Evolutionary conservation across 2,113 vertebrate genomes (phyloP).

Genomic region (Condylura cristata): DNA sequence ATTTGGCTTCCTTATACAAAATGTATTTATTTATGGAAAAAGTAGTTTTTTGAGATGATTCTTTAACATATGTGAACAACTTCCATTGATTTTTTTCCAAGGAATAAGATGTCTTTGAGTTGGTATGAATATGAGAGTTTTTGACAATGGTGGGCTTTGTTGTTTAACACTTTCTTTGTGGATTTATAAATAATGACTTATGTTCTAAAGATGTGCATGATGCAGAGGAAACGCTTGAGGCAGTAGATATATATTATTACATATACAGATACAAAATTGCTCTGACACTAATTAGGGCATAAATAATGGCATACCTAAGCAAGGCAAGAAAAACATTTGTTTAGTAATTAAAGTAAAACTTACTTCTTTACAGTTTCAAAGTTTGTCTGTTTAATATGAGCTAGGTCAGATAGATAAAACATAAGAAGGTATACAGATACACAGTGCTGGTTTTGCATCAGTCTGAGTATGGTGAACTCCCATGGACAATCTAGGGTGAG

Average conservation of each 20-base stretch:
- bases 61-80: slow-evolving; percentile 80
- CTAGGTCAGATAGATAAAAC: neutral
- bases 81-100: slow-evolving; percentile 66
- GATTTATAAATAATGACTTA: slow-evolving; percentile 65
- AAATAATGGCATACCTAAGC: slow-evolving; percentile 39
- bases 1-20: slow-evolving; percentile 81
- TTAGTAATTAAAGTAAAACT: slow-evolving; percentile 61
- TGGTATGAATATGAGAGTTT: slow-evolving; percentile 54
- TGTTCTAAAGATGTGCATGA: slow-evolving; percentile 52
- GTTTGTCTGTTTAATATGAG: slow-evolving; percentile 26
- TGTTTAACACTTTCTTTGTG: slow-evolving; percentile 62
- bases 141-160: slow-evolving; percentile 73
- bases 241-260: neutral
- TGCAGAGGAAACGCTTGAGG: slow-evolving; percentile 29
- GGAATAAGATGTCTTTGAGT: slow-evolving; percentile 55
- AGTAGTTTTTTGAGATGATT: slow-evolving; percentile 74
- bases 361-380: slow-evolving; percentile 46
- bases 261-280: slow-evolving; percentile 25
- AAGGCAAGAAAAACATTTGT: slow-evolving; percentile 49
- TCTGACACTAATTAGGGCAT: slow-evolving; percentile 41
- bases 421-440: neutral
- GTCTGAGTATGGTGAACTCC: neutral
- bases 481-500: neutral
- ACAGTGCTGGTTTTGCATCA: neutral
- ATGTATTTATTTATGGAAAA: slow-evolving; percentile 81